Percentiles rank a stretch among this genome's conserved stretches.
Conservation (phyloP, 2,113 vertebrate genomes). For the Bubalus kerabau region DNA sequence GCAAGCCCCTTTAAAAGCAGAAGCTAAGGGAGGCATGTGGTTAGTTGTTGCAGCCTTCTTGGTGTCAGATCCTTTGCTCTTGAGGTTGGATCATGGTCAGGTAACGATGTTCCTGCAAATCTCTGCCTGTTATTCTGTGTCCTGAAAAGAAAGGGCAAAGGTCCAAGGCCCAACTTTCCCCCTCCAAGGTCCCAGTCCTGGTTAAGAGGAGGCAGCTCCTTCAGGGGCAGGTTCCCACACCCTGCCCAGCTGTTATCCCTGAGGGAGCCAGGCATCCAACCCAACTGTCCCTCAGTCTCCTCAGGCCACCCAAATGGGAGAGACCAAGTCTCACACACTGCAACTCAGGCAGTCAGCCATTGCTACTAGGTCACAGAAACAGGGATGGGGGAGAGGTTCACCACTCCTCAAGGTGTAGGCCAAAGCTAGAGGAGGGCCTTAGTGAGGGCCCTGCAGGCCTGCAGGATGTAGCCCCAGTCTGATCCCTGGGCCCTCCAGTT, state of each 20-base stretch:
- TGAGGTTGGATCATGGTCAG: neutral
- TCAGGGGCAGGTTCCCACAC: neutral
- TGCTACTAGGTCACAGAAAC: neutral
- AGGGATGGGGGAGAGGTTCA: neutral
- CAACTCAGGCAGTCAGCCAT: neutral
- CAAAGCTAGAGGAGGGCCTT: neutral
- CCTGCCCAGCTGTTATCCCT: neutral
- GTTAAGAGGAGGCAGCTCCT: neutral
- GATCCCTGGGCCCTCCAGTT: neutral
- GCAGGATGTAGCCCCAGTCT: neutral
- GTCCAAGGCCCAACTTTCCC: neutral
- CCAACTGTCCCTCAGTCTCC: neutral
- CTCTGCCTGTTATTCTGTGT: neutral
- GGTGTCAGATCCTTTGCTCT: neutral
- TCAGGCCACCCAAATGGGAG: neutral
- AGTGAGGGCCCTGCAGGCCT: neutral
- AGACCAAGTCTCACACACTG: neutral
- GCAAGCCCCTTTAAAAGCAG: neutral
- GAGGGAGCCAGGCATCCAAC: neutral
- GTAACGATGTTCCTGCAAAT: neutral
- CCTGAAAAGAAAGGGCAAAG: neutral
- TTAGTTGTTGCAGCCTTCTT: neutral
- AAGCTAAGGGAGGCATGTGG: neutral
- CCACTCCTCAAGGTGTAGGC: neutral
- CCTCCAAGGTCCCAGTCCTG: neutral